These are phyloP conservation scores for Menura novaehollandiae DNA, from an alignment of 2,113 vertebrate species.

Conservation along the genomic window DNA sequence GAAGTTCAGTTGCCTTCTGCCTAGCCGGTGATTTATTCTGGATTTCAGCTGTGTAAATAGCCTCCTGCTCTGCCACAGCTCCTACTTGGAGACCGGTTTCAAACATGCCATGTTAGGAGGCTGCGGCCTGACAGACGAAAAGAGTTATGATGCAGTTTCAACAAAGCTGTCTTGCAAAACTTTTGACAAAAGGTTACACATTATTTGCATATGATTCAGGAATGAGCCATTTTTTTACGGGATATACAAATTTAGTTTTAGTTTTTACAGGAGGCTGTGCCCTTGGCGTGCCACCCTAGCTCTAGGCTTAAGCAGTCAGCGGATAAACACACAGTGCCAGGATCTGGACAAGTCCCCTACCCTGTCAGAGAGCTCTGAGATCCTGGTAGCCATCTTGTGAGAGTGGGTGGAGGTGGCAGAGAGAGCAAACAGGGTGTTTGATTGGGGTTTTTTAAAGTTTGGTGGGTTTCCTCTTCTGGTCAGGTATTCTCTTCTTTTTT, in stretches of 20 bases:
- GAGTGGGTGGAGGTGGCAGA: background rate
- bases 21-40: conserved; percentile 23
- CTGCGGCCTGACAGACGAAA: conserved; percentile 15
- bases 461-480: background rate
- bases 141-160: conserved; percentile 52
- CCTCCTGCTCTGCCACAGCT: background rate
- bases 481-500: background rate
- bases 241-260: conserved; percentile 74
- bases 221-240: conserved; percentile 71
- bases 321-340: conserved; percentile 59
- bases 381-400: conserved; percentile 49
- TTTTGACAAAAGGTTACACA: conserved; percentile 59
- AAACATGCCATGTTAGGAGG: conserved; percentile 6
- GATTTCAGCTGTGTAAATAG: conserved; percentile 47
- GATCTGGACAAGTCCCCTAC: conserved; percentile 27
- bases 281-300: conserved; percentile 64
- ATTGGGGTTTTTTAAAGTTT: background rate
- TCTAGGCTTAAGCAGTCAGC: conserved; percentile 62
- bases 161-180: conserved; percentile 67
- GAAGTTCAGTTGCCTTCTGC: conserved; percentile 1
- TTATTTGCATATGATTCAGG: conserved; percentile 80
- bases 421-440: conserved; percentile 15
- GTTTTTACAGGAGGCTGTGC: conserved; percentile 63
- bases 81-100: background rate
- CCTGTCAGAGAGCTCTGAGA: conserved; percentile 24